A percentile compares a stretch with the other conserved stretches of the same genome.
Conservation (phyloP, 2,113 vertebrate genomes). For the Chiloscyllium plagiosum region DNA sequence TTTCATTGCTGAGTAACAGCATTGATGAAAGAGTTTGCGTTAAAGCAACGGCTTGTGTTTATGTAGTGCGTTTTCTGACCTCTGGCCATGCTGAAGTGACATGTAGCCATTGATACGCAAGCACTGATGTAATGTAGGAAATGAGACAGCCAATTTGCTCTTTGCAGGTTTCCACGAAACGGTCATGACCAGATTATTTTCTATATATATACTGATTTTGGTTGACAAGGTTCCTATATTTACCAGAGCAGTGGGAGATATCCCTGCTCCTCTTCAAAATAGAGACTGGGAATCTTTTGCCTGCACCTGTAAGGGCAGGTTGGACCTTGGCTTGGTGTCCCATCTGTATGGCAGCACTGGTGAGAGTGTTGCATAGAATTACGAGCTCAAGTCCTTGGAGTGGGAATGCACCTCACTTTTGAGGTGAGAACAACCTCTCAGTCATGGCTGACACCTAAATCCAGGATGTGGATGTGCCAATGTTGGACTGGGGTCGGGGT, state of each 20-base stretch:
- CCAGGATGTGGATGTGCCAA: no score
- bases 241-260: no score
- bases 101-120: neutral
- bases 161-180: neutral
- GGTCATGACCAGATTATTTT: neutral
- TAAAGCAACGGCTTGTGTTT: neutral
- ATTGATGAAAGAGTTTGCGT: neutral
- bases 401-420: neutral
- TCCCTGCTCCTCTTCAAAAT: neutral
- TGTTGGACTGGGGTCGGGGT: no score
- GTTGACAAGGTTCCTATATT: neutral
- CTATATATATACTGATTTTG: neutral
- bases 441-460: neutral
- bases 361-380: no score
- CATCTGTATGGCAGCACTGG: neutral
- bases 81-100: neutral
- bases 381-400: neutral
- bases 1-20: neutral
- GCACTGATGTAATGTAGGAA: neutral
- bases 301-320: neutral
- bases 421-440: neutral
- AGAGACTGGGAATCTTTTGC: neutral
- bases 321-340: neutral
- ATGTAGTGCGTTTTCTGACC: neutral
- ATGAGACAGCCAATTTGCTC: neutral